Conservation (phyloP, 2,888 invertebrate species). For the Orthonevra nobilis region DNA sequence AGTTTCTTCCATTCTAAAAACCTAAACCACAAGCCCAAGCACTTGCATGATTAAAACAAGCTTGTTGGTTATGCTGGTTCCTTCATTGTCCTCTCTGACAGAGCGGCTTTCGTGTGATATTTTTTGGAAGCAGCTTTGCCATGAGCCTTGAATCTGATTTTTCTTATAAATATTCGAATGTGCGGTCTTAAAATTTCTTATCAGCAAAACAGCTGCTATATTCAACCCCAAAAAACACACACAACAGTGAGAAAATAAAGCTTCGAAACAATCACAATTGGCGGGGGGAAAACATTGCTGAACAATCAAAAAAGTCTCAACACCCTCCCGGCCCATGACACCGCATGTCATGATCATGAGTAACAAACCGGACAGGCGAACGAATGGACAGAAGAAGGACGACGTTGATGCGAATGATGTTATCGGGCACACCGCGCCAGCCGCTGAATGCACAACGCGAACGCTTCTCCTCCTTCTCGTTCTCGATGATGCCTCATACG, state of each 20-base stretch:
- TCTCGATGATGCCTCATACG: background rate
- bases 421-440: constrained; percentile 52
- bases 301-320: constrained; percentile 42
- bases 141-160: no score
- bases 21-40: no score
- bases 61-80: no score
- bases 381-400: constrained; percentile 44
- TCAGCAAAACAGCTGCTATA: no score
- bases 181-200: no score
- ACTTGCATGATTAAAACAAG: no score
- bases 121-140: no score
- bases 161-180: no score
- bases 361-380: constrained; percentile 3
- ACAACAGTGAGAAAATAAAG: constrained; percentile 18
- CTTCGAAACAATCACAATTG: constrained; percentile 18
- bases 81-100: no score
- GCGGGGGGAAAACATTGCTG: constrained; percentile 44
- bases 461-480: background rate
- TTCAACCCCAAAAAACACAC: background rate
- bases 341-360: background rate
- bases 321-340: background rate
- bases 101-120: no score
- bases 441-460: constrained; percentile 50
- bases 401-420: constrained; percentile 64
- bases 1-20: no score